Evolutionary conservation across 2,113 vertebrate genomes (phyloP), one percentile per base, ranked within the genome.

Genomic region (Perca fluviatilis): DNA sequence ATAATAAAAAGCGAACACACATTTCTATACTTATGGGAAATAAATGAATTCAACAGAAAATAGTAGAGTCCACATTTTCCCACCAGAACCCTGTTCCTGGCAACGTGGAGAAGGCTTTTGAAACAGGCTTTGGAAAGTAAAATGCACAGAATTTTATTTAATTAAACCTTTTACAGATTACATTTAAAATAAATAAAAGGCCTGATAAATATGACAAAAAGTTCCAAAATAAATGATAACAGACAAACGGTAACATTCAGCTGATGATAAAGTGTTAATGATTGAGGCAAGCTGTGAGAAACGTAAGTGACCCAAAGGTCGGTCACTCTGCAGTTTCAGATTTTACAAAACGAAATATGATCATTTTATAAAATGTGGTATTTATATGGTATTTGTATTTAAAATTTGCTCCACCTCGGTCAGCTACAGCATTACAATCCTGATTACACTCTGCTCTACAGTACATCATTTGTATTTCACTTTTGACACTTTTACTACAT

Each of bases 11-110:
- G 23, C 1, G 2, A 51, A 36, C 40, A 64, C 10, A 72, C 21
- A 51, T 67, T 27, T 75, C n/a, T n/a, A 15, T 56, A 67, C 64
- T 30, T 74, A 57, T 9, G 30, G 58, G 67, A 33, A 43, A 16
- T 53, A 43, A 43, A 43, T 43, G 0, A 40, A 40, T 40, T 40
- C 40, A 9, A 40, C 40, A 40, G 40, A 43, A 11, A 43, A 43
- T 43, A 3, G 40, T 11, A 43, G 9, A 43, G 11, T 43, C 40
- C 40, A 43, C 10, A 43, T 43, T 11, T 66, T 14, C 40, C 19
- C 21, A 12, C 3, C 25, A 25, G 10, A 61, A 6, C 27, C 36
- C 50, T 19, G 18, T 18, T 77, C 12, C 18, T 56, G 58, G 25
- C 58, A 49, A 15, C 3, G 27, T 27, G 33, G 5, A 33, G 33